Evolutionary conservation across 2,113 vertebrate genomes (phyloP).

Genomic region (Trematomus loennbergii): DNA sequence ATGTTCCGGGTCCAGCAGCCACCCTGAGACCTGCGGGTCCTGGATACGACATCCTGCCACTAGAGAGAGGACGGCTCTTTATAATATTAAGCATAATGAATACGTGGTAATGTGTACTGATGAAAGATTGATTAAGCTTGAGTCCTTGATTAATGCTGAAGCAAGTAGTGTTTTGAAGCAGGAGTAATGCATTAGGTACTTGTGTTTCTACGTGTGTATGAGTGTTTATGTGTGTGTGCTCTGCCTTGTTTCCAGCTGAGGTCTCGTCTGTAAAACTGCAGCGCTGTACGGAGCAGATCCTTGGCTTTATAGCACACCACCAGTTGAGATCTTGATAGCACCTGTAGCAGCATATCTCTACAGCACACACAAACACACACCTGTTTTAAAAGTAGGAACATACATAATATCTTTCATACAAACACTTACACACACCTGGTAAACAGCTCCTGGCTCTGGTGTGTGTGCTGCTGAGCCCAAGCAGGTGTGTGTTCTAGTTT

Average conservation of each 20-base stretch:
- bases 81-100: not conserved
- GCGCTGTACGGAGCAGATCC: slow-evolving; percentile 87
- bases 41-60: slow-evolving; percentile 84
- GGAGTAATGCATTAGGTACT: not conserved
- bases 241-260: slow-evolving; percentile 88
- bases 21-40: slow-evolving; percentile 91
- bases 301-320: slow-evolving; percentile 93
- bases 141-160: not conserved
- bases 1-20: slow-evolving; percentile 91
- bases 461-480: slow-evolving; percentile 74
- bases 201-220: slow-evolving; percentile 28
- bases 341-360: slow-evolving; percentile 86
- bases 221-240: slow-evolving; percentile 12
- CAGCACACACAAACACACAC: slow-evolving; percentile 29
- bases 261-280: slow-evolving; percentile 79
- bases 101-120: not conserved
- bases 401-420: too few relatives aligned
- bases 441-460: slow-evolving; percentile 74
- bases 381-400: not conserved
- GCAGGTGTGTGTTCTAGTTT: slow-evolving; percentile 74
- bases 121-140: not conserved
- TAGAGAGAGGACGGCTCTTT: slow-evolving; percentile 63
- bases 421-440: slow-evolving; percentile 66
- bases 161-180: not conserved
- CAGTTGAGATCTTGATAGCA: slow-evolving; percentile 76